Conservation (phyloP, 2,797 vertebrate genomes). For the Malurus leucopterus region DNA sequence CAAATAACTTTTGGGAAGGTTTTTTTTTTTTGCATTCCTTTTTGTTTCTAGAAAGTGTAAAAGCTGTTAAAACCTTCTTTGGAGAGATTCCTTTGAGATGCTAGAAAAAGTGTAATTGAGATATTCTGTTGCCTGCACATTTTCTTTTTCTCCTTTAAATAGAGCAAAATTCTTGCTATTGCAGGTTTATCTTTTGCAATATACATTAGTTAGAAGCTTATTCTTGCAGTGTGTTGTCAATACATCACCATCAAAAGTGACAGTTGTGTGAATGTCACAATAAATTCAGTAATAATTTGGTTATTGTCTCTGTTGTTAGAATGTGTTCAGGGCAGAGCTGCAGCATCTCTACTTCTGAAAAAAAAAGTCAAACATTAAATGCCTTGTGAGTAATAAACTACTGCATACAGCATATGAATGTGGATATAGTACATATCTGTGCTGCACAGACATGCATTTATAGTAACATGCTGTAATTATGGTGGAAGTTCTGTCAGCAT, state of each 20-base stretch:
- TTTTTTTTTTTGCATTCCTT: background rate
- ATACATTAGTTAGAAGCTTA: background rate
- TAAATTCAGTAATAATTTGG: conserved; percentile 1
- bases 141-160: background rate
- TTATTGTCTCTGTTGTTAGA: background rate
- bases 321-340: background rate
- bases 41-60: background rate
- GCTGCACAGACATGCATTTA: background rate
- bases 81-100: background rate
- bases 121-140: background rate
- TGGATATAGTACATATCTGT: background rate
- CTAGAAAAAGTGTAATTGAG: background rate
- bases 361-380: background rate
- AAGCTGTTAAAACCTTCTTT: background rate
- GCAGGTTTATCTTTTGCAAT: background rate
- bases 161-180: background rate
- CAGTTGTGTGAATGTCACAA: background rate
- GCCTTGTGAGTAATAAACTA: background rate
- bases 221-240: background rate
- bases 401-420: background rate
- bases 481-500: background rate
- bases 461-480: conserved; percentile 19
- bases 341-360: background rate
- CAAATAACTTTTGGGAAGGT: background rate
- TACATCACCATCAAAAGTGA: background rate